Base-by-base conservation (phyloP, 1,140 invertebrate genomes). In the Drosophila murphyi region DNA sequence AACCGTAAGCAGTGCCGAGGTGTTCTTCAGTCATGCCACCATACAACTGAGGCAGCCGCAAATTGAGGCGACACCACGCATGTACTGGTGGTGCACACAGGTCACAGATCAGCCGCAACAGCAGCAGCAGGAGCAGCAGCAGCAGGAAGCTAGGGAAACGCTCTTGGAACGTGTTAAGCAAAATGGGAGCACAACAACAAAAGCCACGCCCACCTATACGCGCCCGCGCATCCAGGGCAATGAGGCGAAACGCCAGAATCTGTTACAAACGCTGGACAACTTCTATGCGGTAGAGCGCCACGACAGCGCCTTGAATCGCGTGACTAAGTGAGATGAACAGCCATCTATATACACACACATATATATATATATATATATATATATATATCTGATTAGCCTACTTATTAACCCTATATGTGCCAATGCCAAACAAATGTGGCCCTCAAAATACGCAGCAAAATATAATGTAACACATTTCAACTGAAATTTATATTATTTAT, bases 51-150 rank as follows among this genome's bases (percentile, higher is more conserved):
- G 78, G 57, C 62, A 52, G 6, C 56, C 64, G 8, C 10, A 35
- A 41, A 12, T 54, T 31, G 47, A 37, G 47, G 54, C 64, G 41
- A 10, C 48, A 6, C 56, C 77, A 4, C 70, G 37, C 5, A 39
- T 80, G 60, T 92, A 89, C 56, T 87, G 82, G 48, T 92, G 83
- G 83, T 90, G 73, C 29, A 92, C 90, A 10, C 70, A 78, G 61
- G 74, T 86, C 47, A 64, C 43, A 29, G 39, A 45, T 28, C 41
- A 55, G 68, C 55, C 60, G 55, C 37, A 56, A 34, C 43, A 61
- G n/a, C 43, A 28, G 6, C 28, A 55, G 12, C 54, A 39, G 20
- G 12, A 12, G 12, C 12, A 12, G 12, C 12, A 12, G 12, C n/a
- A 55, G 20, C 55, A 69, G 47, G 54, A 39, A 5, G 39, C 34